Evolutionary conservation across 2,888 invertebrate species (phyloP).

Genomic region (Actias luna): DNA sequence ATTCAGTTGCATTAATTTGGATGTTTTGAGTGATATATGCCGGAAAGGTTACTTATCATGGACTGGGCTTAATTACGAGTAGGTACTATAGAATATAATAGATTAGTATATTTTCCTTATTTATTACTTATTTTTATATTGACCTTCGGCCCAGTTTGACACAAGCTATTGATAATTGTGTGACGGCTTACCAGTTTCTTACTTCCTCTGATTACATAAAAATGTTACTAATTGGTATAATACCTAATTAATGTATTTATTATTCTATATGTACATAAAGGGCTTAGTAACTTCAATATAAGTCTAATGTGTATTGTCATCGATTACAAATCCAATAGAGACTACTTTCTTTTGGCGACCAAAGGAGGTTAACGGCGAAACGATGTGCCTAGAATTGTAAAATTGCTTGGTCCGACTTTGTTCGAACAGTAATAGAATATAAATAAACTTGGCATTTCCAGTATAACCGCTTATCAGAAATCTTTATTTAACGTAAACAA

Average conservation of each 20-base stretch:
- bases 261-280: constrained; percentile 1
- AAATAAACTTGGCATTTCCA: constrained; percentile 40
- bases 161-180: background rate
- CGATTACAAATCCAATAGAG: constrained; percentile 28
- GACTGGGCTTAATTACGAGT: too few relatives aligned
- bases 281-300: constrained; percentile 17
- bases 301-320: constrained; percentile 9
- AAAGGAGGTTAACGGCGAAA: constrained; percentile 75
- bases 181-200: background rate
- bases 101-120: too few relatives aligned
- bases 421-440: constrained; percentile 51
- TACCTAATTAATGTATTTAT: background rate
- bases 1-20: background rate
- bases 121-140: too few relatives aligned
- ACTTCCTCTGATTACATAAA: background rate
- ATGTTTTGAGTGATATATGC: constrained; percentile 5
- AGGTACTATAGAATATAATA: too few relatives aligned
- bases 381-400: constrained; percentile 67
- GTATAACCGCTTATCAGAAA: constrained; percentile 18
- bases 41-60: constrained; percentile 9
- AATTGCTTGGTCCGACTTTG: constrained; percentile 43
- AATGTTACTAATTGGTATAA: background rate
- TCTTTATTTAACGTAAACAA: background rate
- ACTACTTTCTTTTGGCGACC: constrained; percentile 71
- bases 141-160: background rate